These are phyloP conservation scores for Pachypeltis micranthus DNA, from an alignment of 1,140 invertebrate genomes.

Conservation along the genomic window DNA sequence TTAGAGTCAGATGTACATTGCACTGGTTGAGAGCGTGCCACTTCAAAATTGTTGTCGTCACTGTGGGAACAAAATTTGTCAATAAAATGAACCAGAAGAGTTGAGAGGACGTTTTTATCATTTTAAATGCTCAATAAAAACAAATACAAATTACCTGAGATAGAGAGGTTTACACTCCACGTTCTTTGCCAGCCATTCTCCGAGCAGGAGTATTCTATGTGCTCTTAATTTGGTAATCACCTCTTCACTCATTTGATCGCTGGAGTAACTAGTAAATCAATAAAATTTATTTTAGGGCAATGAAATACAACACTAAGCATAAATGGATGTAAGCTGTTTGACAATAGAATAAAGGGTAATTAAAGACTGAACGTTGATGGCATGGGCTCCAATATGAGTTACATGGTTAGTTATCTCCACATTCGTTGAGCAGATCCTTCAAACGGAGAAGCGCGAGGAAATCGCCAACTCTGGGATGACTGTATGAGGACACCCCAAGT, in stretches of 20 bases:
- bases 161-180: constrained; percentile 36
- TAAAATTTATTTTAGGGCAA: constrained; percentile 10
- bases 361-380: no score
- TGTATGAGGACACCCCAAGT: no score
- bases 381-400: no score
- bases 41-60: constrained; percentile 1
- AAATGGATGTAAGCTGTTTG: no score
- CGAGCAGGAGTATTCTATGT: constrained; percentile 38
- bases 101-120: constrained; percentile 22
- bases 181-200: constrained; percentile 37
- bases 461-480: no score
- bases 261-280: constrained; percentile 21
- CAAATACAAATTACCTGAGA: constrained; percentile 28
- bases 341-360: no score
- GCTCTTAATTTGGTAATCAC: constrained; percentile 26
- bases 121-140: no score
- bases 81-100: not conserved
- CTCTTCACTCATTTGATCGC: constrained; percentile 17
- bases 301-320: no score
- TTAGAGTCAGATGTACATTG: not conserved
- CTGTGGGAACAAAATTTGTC: not conserved
- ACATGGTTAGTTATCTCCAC: no score
- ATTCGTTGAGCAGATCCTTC: no score
- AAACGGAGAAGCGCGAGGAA: no score
- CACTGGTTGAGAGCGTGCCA: not conserved